phyloP scores from a whole-genome alignment of 2,888 invertebrate genomes.

The Caenorhabditis uteleia region DNA sequence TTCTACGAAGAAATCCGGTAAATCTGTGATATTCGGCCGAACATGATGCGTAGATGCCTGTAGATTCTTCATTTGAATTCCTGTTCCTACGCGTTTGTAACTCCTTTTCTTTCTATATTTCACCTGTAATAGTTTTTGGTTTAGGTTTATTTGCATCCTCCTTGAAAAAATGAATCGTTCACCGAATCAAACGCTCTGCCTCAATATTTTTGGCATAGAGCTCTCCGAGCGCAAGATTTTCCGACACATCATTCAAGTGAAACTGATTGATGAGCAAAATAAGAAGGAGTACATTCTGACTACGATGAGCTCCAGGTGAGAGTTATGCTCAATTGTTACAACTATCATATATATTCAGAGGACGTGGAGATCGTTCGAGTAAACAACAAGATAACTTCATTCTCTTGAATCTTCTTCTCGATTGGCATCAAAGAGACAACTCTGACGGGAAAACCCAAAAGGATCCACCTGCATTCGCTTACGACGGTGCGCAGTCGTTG shows the following conservation, averaged over 20 bases:
- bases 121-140: no score
- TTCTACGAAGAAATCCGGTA: no score
- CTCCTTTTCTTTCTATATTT: no score
- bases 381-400: constrained; percentile 33
- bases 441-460: neutral
- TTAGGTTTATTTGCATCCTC: constrained; percentile 18
- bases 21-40: no score
- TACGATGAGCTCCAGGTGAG: constrained; percentile 17
- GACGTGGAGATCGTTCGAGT: constrained; percentile 29
- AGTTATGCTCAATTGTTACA: neutral
- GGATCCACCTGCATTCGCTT: constrained; percentile 9
- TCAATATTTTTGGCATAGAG: constrained; percentile 34
- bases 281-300: constrained; percentile 32
- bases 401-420: constrained; percentile 9
- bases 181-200: constrained; percentile 8
- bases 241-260: constrained; percentile 37
- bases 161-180: constrained; percentile 6
- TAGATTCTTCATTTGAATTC: no score
- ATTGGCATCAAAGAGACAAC: constrained; percentile 3
- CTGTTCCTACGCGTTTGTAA: no score
- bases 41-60: no score
- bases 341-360: constrained; percentile 11
- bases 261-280: constrained; percentile 17
- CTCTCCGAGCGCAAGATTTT: constrained; percentile 13
- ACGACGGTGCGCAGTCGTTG: constrained; percentile 32